Conservation (phyloP, 1,140 invertebrate species). For the Arctopsyche grandis region DNA sequence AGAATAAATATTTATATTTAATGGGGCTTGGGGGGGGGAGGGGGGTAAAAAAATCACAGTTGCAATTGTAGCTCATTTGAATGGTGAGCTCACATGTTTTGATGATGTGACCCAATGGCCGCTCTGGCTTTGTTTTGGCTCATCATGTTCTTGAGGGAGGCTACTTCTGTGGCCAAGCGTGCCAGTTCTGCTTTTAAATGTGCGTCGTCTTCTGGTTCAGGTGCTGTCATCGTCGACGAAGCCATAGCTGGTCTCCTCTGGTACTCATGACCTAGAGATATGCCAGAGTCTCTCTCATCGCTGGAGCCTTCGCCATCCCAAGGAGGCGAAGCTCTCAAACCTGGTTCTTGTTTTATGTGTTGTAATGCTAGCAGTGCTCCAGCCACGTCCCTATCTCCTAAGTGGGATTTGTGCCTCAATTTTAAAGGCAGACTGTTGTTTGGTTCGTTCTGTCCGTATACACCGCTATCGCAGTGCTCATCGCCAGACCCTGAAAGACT, state of each 20-base stretch:
- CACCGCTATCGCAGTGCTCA: slow-evolving; percentile 68
- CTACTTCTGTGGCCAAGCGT: slow-evolving; percentile 89
- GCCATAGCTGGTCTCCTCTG: slow-evolving; percentile 60
- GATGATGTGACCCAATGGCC: slow-evolving; percentile 31
- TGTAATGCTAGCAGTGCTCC: slow-evolving; percentile 80
- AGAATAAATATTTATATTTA: slow-evolving; percentile 51
- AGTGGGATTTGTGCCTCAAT: slow-evolving; percentile 89
- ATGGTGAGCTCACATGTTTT: slow-evolving; percentile 12
- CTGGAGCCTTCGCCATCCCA: slow-evolving; percentile 87
- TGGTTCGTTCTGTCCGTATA: slow-evolving; percentile 60
- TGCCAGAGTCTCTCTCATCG: slow-evolving; percentile 88
- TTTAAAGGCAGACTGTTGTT: slow-evolving; percentile 80
- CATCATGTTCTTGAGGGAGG: slow-evolving; percentile 80
- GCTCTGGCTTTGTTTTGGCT: slow-evolving; percentile 64
- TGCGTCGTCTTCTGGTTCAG: slow-evolving; percentile 71
- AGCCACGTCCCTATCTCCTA: slow-evolving; percentile 87
- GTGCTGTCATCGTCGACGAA: slow-evolving; percentile 50
- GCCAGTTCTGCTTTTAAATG: slow-evolving; percentile 88
- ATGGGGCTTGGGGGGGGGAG: neutral
- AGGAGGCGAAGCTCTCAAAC: slow-evolving; percentile 77
- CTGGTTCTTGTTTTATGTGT: slow-evolving; percentile 85
- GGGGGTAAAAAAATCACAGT: slow-evolving; percentile 53
- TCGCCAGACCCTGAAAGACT: slow-evolving; percentile 79
- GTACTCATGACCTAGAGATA: slow-evolving; percentile 75
- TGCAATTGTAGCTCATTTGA: slow-evolving; percentile 13